Conservation (phyloP, 2,113 vertebrate species). For the Larimichthys polyactis region DNA sequence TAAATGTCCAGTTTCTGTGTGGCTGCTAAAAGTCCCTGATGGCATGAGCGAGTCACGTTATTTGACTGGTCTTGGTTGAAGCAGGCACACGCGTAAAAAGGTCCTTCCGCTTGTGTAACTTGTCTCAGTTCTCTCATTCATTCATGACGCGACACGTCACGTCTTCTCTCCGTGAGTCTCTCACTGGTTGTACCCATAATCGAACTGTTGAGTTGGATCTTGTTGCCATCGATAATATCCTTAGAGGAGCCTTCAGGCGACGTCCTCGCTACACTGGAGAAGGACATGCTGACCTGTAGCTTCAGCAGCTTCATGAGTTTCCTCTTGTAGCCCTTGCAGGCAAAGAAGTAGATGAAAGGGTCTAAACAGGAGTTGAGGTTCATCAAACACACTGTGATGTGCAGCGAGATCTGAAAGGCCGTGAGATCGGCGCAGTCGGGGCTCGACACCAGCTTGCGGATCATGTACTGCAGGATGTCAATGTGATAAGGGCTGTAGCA, state of each 20-base stretch:
- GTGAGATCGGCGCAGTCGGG: slow-evolving; percentile 84
- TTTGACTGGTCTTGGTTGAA: not conserved
- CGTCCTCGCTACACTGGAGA: slow-evolving; percentile 91
- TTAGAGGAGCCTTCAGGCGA: slow-evolving; percentile 91
- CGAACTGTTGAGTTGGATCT: slow-evolving; percentile 72
- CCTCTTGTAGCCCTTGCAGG: slow-evolving; percentile 97
- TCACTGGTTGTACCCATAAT: slow-evolving; percentile 3
- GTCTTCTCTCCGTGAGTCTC: slow-evolving; percentile 46
- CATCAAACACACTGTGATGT: slow-evolving; percentile 94
- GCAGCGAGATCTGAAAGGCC: slow-evolving; percentile 93
- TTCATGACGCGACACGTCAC: not conserved
- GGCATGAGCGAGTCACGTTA: not conserved
- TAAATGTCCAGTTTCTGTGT: not conserved
- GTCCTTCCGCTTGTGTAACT: not conserved
- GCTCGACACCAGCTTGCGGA: slow-evolving; percentile 86
- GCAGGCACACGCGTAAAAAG: not conserved
- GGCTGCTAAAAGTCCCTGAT: not conserved
- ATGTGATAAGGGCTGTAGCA: slow-evolving; percentile 96
- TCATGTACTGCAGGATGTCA: slow-evolving; percentile 94
- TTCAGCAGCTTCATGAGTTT: slow-evolving; percentile 92
- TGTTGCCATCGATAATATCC: slow-evolving; percentile 75
- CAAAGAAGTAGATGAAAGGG: slow-evolving; percentile 98
- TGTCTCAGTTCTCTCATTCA: not conserved
- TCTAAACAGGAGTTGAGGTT: slow-evolving; percentile 96
- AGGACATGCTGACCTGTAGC: slow-evolving; percentile 89